Evolutionary conservation across 1,140 invertebrate genomes (phyloP), one percentile per base, ranked within the genome.

Genomic region (Zelostemma sp.): DNA sequence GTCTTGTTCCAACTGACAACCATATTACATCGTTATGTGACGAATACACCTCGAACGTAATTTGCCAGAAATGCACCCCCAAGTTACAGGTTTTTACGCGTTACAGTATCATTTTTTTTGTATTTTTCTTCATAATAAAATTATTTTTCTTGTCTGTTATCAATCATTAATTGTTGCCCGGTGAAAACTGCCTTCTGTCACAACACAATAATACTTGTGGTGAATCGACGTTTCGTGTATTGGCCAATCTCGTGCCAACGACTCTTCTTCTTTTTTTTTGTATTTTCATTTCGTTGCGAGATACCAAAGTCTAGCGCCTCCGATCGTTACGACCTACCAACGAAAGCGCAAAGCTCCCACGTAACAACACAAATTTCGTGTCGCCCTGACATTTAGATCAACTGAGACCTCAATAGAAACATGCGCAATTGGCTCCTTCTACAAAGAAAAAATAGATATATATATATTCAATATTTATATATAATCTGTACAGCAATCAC

Each of bases 171-270:
- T 85, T 85, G 84, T 85, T 85, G 84, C 82, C 82, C 84, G 79
- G 82, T 85, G 84, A 85, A 85, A 84, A 84, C 82, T 85, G 82
- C 83, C 83, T 85, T 85, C 82, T 85, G 82, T 84, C 82, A 83
- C 81, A 85, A 85, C 81, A 83, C 79, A 84, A 80, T 84, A 85
- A 85, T 85, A 85, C 84, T 85, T 84, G 80, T 80, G 81, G 80
- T 82, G 80, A 74, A 75, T 79, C 8, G 73, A 78, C 74, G 70
- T 75, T 68, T 79, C 72, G 74, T 70, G 78, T 76, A 78, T 78
- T 72, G 59, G 75, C 68, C 65, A 74, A 77, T 78, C 63, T 68
- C 50, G 19, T 59, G 58, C 67, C 43, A 71, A 66, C 64, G 54
- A 71, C 33, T 6, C 2, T 35, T 35, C 11, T 35, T 35, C 11